These are phyloP conservation scores for Dermochelys coriacea DNA, from an alignment of 2,797 vertebrate genomes.

Conservation along the genomic window DNA sequence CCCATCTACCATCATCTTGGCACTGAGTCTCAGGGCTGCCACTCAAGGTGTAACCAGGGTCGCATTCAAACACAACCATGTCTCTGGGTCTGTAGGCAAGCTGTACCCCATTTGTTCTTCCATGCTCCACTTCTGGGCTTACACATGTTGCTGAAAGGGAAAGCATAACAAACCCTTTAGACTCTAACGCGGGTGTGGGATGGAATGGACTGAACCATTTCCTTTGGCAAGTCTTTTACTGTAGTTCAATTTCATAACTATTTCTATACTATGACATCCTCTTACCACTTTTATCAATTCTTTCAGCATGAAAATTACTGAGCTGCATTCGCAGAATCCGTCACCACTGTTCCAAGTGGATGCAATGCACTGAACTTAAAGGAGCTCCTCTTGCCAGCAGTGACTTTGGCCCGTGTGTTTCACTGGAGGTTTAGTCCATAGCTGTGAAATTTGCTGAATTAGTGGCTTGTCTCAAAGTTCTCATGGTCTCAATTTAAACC, in stretches of 20 bases:
- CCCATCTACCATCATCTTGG: neutral
- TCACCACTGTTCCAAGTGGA: neutral
- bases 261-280: neutral
- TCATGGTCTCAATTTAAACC: too few species aligned
- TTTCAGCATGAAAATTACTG: neutral
- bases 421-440: neutral
- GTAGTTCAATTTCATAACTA: neutral
- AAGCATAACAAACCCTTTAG: rapidly evolving
- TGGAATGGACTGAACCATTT: neutral
- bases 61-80: rapidly evolving
- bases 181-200: rapidly evolving
- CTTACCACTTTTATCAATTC: neutral
- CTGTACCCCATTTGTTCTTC: rapidly evolving
- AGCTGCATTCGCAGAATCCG: neutral
- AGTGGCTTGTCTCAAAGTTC: neutral
- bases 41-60: neutral
- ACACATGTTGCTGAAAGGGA: neutral
- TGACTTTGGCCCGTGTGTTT: neutral
- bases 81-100: constrained; percentile 35
- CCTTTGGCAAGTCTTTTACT: neutral
- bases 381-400: neutral
- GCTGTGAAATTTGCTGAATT: neutral
- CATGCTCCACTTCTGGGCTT: neutral
- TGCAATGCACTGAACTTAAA: neutral
- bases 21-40: neutral